Base-by-base conservation (phyloP, 2,113 vertebrate genomes). In the Aspidoscelis tigris region DNA sequence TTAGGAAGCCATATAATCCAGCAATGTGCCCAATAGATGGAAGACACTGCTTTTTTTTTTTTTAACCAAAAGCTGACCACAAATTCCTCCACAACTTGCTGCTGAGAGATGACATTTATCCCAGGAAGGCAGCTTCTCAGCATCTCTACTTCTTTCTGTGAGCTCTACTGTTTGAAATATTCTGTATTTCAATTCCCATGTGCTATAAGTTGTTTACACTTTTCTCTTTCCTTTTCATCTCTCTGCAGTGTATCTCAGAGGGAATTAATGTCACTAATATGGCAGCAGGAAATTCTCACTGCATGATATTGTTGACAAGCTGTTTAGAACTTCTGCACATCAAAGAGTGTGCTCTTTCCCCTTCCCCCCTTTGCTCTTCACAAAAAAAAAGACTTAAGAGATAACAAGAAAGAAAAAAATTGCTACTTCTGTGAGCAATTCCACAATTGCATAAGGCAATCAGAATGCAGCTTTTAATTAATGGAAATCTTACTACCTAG, bases 211-310 rank as follows among this genome's bases (percentile, higher is more conserved):
- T 84, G 76, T 79, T 72, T 84, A 71, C 55, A 16, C 43, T 73
- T 73, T 78, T 26, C 44, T 79, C 41, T 79, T 14, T 47, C 55
- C 70, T 85, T 85, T 80, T 80, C 83, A 80, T 85, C 77, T 65
- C 83, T 66, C 77, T 65, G 58, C n/a, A 11, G 61, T 66, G n/a
- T 33, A 80, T 79, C 77, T 80, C 83, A 85, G 78, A 85, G 58
- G 77, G 77, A 85, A 85, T 80, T 85, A 74, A 66, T 80, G 70
- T 85, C 83, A 85, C 77, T 66, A 80, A 85, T 74, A 74, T 41
- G 68, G 44, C 77, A 80, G 70, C 14, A 4, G 77, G 58, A 70
- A 65, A 71, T 66, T 75, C 24, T 80, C 71, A 26, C 78, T 80
- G 58, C 58, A 82, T 73, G 83, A 85, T 66, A 70, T 50, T 80